Percentiles rank a stretch among this genome's conserved stretches.
Conservation (phyloP, 2,797 vertebrate species). For the Vultur gryphus region DNA sequence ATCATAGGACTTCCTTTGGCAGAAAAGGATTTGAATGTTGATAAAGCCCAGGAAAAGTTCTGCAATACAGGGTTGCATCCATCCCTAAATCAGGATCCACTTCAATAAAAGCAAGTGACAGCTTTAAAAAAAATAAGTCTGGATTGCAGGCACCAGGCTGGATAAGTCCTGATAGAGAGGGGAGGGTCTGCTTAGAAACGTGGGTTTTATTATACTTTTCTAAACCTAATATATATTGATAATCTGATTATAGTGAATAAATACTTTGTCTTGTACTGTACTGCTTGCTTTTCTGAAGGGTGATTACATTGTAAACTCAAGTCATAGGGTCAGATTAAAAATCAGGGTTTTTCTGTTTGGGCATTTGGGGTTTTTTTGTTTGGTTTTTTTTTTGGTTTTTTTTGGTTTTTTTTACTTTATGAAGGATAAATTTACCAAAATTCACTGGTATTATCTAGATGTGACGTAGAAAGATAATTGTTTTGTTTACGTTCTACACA, state of each 20-base stretch:
- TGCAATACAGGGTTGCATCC: background rate
- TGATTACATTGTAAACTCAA: background rate
- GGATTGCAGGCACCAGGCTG: background rate
- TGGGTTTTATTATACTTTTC: accelerated
- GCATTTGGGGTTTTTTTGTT: background rate
- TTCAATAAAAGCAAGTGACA: background rate
- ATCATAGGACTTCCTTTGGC: background rate
- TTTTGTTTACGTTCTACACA: background rate
- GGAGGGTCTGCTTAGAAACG: background rate
- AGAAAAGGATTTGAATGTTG: background rate
- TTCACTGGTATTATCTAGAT: background rate
- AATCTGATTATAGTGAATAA: background rate
- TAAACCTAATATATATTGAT: background rate
- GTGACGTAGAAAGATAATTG: background rate
- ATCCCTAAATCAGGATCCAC: background rate
- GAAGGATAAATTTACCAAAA: background rate
- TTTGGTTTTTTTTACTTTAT: background rate
- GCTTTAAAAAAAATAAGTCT: background rate
- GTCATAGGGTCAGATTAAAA: background rate
- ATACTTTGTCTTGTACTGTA: background rate
- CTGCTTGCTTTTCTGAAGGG: background rate
- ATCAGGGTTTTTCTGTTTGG: accelerated
- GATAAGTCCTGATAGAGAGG: background rate
- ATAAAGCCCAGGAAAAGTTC: background rate
- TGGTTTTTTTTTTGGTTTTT: too few species aligned